These are phyloP conservation scores for Orthonevra nobilis DNA, from an alignment of 2,888 invertebrate species.

Conservation along the genomic window DNA sequence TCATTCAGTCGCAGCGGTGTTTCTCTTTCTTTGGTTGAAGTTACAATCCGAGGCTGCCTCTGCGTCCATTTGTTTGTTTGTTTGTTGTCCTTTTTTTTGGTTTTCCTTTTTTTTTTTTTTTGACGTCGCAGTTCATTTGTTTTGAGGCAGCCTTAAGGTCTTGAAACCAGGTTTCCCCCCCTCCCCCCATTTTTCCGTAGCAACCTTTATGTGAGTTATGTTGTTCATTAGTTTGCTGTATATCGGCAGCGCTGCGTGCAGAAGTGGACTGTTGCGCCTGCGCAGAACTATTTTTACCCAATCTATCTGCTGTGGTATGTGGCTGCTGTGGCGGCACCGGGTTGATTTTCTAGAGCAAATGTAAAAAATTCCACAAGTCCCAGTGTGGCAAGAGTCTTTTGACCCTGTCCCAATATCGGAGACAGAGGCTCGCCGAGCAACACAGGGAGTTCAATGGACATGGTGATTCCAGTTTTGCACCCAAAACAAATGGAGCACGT, in stretches of 20 bases:
- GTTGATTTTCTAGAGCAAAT: conserved; percentile 59
- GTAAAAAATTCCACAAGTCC: conserved; percentile 36
- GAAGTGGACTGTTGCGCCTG: not conserved
- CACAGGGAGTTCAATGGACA: conserved; percentile 51
- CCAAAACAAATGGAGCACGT: conserved; percentile 64
- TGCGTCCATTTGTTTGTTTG: conserved; percentile 49
- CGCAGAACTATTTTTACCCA: conserved; percentile 42
- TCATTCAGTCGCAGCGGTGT: conserved; percentile 51
- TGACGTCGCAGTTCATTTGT: conserved; percentile 59
- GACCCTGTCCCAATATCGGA: conserved; percentile 41
- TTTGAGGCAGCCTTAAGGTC: conserved; percentile 36
- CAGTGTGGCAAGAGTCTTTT: conserved; percentile 31
- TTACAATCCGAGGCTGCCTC: conserved; percentile 31
- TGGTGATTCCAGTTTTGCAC: conserved; percentile 50
- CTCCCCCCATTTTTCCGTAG: not conserved
- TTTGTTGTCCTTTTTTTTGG: too few relatives aligned
- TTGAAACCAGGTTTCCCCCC: conserved; percentile 18
- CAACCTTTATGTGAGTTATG: conserved; percentile 61
- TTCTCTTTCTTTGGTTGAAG: too few relatives aligned
- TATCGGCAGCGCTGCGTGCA: too few relatives aligned
- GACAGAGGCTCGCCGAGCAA: not conserved
- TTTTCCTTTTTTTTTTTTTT: too few relatives aligned
- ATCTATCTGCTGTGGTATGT: conserved; percentile 53
- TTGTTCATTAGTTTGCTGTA: conserved; percentile 61
- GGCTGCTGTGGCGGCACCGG: too few relatives aligned